phyloP scores from a whole-genome alignment of 2,113 vertebrate species.

The Cryptotis parvus region DNA sequence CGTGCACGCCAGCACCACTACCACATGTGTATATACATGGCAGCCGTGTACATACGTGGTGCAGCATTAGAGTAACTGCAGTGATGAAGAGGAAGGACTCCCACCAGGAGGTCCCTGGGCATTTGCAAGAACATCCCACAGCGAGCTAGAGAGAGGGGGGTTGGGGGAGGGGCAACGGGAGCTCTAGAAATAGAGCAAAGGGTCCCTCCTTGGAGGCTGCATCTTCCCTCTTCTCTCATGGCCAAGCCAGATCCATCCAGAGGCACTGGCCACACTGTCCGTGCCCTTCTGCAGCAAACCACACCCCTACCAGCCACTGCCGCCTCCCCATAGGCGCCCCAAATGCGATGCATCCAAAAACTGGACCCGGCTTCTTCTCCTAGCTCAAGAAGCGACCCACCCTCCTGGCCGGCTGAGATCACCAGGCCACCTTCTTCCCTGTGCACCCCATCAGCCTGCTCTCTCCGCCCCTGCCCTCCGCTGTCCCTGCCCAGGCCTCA shows the following conservation, averaged over 20 bases:
- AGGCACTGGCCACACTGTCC: not conserved
- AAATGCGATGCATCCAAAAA: not conserved
- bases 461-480: not conserved
- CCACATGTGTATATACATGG: no score
- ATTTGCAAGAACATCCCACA: slow-evolving; percentile 45
- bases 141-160: not conserved
- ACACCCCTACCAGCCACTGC: not conserved
- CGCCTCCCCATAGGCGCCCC: not conserved
- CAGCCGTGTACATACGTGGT: no score
- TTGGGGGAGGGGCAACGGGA: not conserved
- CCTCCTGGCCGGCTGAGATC: no score
- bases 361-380: no score
- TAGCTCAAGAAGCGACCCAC: no score
- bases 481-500: no score
- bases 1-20: no score
- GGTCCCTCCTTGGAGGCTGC: not conserved
- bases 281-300: not conserved
- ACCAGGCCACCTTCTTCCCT: not conserved
- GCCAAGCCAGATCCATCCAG: not conserved
- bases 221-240: not conserved
- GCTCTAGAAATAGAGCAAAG: not conserved
- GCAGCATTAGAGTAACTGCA: no score
- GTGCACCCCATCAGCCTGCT: not conserved
- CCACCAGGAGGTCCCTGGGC: not conserved
- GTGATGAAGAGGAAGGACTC: no score